Conservation (phyloP, 2,797 vertebrate species). For the Falco biarmicus region DNA sequence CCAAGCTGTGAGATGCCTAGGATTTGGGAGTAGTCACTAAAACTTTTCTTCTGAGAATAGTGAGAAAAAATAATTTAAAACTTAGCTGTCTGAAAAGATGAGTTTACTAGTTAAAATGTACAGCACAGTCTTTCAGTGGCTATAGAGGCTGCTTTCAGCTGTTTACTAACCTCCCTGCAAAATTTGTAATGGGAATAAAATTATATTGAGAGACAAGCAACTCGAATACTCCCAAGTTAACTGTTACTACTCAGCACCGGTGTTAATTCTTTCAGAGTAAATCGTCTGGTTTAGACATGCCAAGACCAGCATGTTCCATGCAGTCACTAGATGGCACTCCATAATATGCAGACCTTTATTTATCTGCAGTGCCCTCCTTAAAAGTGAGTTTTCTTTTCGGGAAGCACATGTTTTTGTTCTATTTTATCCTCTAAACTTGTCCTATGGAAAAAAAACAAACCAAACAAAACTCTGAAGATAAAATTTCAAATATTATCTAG, state of each 20-base stretch:
- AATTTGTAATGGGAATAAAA: neutral
- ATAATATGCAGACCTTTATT: neutral
- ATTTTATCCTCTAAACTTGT: neutral
- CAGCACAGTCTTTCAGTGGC: neutral
- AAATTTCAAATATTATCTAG: neutral
- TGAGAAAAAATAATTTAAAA: neutral
- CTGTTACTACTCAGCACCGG: neutral
- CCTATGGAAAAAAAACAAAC: neutral
- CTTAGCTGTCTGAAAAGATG: neutral
- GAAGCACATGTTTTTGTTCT: neutral
- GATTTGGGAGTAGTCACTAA: neutral
- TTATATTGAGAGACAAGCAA: neutral
- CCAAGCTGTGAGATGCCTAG: neutral
- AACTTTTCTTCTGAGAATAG: neutral
- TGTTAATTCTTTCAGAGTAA: neutral
- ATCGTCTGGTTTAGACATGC: neutral
- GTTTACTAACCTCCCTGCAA: neutral
- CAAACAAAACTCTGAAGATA: neutral
- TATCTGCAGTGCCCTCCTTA: neutral
- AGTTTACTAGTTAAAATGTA: neutral
- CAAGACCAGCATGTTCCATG: neutral
- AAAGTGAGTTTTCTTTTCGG: neutral
- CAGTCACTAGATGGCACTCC: constrained; percentile 74
- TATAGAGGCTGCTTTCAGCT: neutral
- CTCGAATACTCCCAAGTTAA: fast-evolving